A percentile compares a stretch with the other conserved stretches of the same genome.
Conservation (phyloP, 2,113 vertebrate genomes). For the Prochilodus magdalenae region DNA sequence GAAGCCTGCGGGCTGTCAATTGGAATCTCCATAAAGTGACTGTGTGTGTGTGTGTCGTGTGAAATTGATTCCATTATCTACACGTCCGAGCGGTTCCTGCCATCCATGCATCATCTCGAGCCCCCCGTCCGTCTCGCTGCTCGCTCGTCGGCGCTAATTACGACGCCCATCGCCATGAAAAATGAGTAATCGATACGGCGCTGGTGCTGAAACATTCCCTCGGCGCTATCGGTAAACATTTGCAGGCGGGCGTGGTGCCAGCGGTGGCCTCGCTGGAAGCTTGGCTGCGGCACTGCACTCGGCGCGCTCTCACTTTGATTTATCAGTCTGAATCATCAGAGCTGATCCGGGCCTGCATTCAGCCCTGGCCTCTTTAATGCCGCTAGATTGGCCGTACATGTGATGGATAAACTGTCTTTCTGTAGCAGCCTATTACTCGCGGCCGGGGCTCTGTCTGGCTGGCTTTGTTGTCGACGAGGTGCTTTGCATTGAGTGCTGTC, state of each 20-base stretch:
- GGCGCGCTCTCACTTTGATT: conserved; percentile 38
- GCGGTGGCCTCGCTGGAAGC: background rate
- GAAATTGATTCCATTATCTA: conserved; percentile 75
- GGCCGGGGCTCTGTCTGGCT: background rate
- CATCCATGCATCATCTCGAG: conserved; percentile 72
- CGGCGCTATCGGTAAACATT: conserved; percentile 42
- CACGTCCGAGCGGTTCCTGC: conserved; percentile 73
- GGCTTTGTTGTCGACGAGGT: conserved; percentile 20
- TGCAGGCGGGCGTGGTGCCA: conserved; percentile 39
- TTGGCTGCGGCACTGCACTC: background rate
- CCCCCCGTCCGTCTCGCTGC: conserved; percentile 67
- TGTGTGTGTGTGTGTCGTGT: conserved; percentile 56
- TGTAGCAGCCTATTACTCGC: background rate
- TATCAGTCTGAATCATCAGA: conserved; percentile 51
- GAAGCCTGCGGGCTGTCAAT: conserved; percentile 46
- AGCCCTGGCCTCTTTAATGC: conserved; percentile 36
- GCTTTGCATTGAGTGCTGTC: conserved; percentile 11
- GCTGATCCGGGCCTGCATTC: conserved; percentile 39
- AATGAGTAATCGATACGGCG: conserved; percentile 79
- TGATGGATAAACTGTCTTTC: conserved; percentile 36
- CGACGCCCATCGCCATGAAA: conserved; percentile 75
- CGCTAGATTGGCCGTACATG: conserved; percentile 23
- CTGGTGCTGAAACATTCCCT: conserved; percentile 56
- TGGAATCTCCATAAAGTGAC: conserved; percentile 44
- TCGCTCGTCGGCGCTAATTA: conserved; percentile 73